Evolutionary conservation across 2,797 vertebrate species (phyloP), one percentile per base, ranked within the genome.

Genomic region (Gallirallus australis): DNA sequence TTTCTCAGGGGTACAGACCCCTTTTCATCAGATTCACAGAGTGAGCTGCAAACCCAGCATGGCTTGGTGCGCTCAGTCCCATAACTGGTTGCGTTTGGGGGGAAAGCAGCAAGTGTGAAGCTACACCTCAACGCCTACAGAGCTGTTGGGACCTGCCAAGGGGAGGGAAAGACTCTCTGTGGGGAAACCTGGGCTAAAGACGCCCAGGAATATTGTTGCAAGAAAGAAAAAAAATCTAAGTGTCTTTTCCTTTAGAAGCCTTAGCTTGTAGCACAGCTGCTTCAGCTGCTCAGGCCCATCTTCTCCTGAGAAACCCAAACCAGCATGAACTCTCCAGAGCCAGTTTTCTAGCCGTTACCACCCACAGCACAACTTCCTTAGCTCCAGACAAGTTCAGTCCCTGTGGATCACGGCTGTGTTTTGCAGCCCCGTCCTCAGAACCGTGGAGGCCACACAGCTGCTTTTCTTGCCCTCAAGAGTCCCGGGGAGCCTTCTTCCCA

Each of bases 391-490:
- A 66, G 42, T 8, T 37, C 27, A 4, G 68, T 56, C 83, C n/a
- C 83, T 12, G 40, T 2, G 56, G 63, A 27, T 37, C 1, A 2
- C 3, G 50, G 45, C 31, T n/a, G 80, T 30, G 54, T 12, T 65
- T 80, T 66, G 39, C 79, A 70, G 87, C 68, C 57, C 47, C 11
- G 23, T 82, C 35, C 42, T 45, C 45, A 15, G 17, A 30, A 31
- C 56, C 79, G 21, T 1, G 0, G 78, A 57, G 75, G 6, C 4
- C 82, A 68, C 3, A 6, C 28, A 35, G 53, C 47, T n/a, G n/a
- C 45, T 50, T 5, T 23, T 19, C 17, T 5, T 17, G 40, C 54
- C 72, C 37, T 1, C 0, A 1, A 9, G 76, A 37, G 19, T 16
- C 42, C 64, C 2, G 0, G 13, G 20, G 33, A 65, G 45, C 16